These are phyloP conservation scores for Iguana delicatissima DNA, from an alignment of 2,797 vertebrate species.

Conservation along the genomic window DNA sequence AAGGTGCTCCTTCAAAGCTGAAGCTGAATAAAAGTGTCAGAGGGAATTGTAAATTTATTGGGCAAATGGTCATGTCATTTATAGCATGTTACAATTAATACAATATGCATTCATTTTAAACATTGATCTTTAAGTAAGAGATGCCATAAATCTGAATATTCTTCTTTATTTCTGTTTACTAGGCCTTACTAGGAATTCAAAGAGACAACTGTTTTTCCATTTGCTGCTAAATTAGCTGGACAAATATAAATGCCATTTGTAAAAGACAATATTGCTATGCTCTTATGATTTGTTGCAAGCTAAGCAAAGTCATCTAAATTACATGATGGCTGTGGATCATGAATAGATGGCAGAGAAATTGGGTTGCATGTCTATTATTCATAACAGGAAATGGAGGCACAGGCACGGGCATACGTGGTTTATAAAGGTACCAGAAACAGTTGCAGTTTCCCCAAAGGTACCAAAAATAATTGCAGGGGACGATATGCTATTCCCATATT, in stretches of 20 bases:
- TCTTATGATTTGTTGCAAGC: constrained; percentile 73
- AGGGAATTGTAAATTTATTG: constrained; percentile 75
- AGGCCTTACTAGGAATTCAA: constrained; percentile 85
- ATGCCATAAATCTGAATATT: constrained; percentile 80
- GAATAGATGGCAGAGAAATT: constrained; percentile 55
- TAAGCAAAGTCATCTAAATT: constrained; percentile 63
- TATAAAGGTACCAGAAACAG: constrained; percentile 53
- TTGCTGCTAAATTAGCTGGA: constrained; percentile 71
- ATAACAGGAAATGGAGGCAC: constrained; percentile 71
- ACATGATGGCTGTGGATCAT: constrained; percentile 50
- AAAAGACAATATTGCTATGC: constrained; percentile 83
- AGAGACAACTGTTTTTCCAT: constrained; percentile 88
- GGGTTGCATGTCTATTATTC: constrained; percentile 64
- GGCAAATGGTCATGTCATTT: constrained; percentile 77
- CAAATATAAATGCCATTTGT: constrained; percentile 85
- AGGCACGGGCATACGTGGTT: too few relatives aligned
- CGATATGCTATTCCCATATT: constrained; percentile 30
- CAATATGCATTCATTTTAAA: constrained; percentile 81
- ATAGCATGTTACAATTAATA: constrained; percentile 78
- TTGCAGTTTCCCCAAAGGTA: constrained; percentile 66
- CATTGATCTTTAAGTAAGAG: constrained; percentile 79
- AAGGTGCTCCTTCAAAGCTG: constrained; percentile 68
- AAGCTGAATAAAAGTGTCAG: constrained; percentile 78
- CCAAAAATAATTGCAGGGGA: constrained; percentile 44
- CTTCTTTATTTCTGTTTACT: constrained; percentile 79